phyloP scores from a whole-genome alignment of 2,797 vertebrate species.

The Sebastes miniatus region DNA sequence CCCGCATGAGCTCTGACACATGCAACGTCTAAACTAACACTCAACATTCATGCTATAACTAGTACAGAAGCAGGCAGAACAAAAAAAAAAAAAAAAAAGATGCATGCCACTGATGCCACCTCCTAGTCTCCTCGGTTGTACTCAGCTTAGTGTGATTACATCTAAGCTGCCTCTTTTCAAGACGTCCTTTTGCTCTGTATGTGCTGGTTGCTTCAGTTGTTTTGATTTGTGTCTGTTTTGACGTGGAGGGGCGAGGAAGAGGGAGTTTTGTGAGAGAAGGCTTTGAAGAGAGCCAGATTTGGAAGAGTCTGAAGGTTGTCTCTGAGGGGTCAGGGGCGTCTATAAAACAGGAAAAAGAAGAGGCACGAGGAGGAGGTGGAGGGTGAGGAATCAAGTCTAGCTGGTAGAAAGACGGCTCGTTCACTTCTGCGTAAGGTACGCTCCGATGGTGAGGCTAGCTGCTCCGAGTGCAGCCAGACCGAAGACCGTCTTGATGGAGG shows the following conservation, averaged over 20 bases:
- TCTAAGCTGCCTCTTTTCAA: constrained; percentile 52
- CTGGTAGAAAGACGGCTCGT: constrained; percentile 38
- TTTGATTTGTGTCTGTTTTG: constrained; percentile 76
- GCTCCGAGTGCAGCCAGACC: constrained; percentile 93
- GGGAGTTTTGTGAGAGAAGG: constrained; percentile 41
- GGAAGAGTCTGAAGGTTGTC: constrained; percentile 58
- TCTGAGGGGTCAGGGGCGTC: constrained; percentile 63
- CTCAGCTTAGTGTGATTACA: constrained; percentile 56
- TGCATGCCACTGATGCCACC: constrained; percentile 41
- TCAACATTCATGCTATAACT: constrained; percentile 75
- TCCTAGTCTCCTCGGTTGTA: constrained; percentile 31
- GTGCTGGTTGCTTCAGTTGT: constrained; percentile 59
- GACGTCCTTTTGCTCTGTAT: constrained; percentile 41
- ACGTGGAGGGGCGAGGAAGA: constrained; percentile 48
- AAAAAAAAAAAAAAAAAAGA: constrained; percentile 24
- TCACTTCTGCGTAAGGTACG: constrained; percentile 97
- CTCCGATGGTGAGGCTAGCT: constrained; percentile 94
- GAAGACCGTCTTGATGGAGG: constrained; percentile 94
- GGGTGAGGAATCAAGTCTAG: constrained; percentile 21
- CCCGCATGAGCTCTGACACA: constrained; percentile 55
- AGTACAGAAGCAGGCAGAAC: constrained; percentile 71
- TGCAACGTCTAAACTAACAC: constrained; percentile 74
- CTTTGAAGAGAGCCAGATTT: constrained; percentile 70
- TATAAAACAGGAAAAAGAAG: constrained; percentile 38
- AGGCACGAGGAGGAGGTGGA: constrained; percentile 21